Evolutionary conservation across 64 coral and sea anemone species (phyloP).

Genomic region (Montipora capricornis): DNA sequence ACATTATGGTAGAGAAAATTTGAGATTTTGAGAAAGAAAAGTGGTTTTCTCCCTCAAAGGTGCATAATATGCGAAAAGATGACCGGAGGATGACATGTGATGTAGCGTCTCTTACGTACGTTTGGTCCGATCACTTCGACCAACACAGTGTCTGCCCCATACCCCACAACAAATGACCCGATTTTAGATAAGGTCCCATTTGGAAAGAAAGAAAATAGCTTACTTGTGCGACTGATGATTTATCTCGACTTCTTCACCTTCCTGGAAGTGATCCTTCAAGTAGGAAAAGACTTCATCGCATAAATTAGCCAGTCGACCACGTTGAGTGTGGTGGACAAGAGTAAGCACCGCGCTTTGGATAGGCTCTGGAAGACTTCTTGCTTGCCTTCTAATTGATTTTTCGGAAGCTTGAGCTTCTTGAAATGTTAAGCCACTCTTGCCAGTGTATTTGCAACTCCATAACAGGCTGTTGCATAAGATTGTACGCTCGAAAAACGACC

Average conservation of each 20-base stretch:
- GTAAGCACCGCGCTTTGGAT: constrained; percentile 90
- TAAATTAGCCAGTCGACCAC: constrained; percentile 99
- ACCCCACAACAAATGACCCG: constrained; percentile 19
- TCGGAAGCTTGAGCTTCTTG: constrained; percentile 92
- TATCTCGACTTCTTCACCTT: constrained; percentile 97
- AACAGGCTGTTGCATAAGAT: constrained; percentile 97
- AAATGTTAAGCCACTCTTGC: constrained; percentile 90
- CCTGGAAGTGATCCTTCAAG: constrained; percentile 96
- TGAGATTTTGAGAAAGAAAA: not conserved
- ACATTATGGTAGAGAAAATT: not conserved
- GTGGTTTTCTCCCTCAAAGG: constrained; percentile 8
- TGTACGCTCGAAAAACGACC: constrained; percentile 98
- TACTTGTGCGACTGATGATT: constrained; percentile 85
- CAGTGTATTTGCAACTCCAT: constrained; percentile 96
- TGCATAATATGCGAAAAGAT: constrained; percentile 28
- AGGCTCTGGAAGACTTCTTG: constrained; percentile 75
- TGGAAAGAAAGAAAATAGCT: constrained; percentile 5
- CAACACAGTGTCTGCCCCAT: constrained; percentile 44
- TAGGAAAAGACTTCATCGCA: constrained; percentile 99
- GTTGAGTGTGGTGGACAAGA: constrained; percentile 96
- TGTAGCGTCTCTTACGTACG: constrained; percentile 23
- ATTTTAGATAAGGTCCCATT: not conserved
- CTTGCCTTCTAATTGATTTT: constrained; percentile 73
- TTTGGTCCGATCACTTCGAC: constrained; percentile 38
- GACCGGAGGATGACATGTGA: constrained; percentile 39